These are phyloP conservation scores for Lateolabrax maculatus DNA, from an alignment of 2,797 vertebrate species.

Conservation along the genomic window DNA sequence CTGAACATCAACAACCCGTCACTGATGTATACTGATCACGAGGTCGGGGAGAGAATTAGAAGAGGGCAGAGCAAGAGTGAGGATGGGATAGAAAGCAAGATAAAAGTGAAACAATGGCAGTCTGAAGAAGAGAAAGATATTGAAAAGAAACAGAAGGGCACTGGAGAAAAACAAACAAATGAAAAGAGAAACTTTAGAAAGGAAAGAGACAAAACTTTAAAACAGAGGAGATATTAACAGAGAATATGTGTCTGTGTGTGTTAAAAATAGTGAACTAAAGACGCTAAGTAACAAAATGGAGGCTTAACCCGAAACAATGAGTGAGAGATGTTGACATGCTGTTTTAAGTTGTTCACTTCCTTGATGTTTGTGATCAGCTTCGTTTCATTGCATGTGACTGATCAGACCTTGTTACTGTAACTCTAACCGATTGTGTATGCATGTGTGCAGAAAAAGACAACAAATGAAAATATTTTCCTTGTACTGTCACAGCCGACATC, in stretches of 20 bases:
- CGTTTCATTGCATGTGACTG: slow-evolving; percentile 50
- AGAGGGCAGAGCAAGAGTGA: background rate
- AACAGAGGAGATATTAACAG: slow-evolving; percentile 1
- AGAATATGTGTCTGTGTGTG: slow-evolving; percentile 4
- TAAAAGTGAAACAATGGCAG: slow-evolving; percentile 10
- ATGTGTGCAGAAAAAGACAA: slow-evolving; percentile 32
- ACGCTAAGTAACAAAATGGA: slow-evolving; percentile 33
- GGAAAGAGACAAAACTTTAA: slow-evolving; percentile 1
- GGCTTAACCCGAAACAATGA: slow-evolving; percentile 33
- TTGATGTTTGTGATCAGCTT: slow-evolving; percentile 44
- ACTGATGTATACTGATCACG: slow-evolving; percentile 39
- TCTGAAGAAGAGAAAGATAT: background rate
- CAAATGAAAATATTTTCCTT: slow-evolving; percentile 56
- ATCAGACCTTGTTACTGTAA: slow-evolving; percentile 40
- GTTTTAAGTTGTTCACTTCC: slow-evolving; percentile 38
- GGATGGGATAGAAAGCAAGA: background rate
- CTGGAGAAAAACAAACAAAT: slow-evolving; percentile 2
- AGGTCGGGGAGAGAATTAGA: slow-evolving; percentile 2
- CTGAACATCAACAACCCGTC: slow-evolving; percentile 31
- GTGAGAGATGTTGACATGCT: slow-evolving; percentile 37
- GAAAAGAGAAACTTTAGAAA: slow-evolving; percentile 1
- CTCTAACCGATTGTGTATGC: slow-evolving; percentile 27
- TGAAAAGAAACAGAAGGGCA: slow-evolving; percentile 14
- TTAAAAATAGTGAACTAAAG: slow-evolving; percentile 48
- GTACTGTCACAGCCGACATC: slow-evolving; percentile 55